These are phyloP conservation scores for Ictidomys tridecemlineatus DNA, from an alignment of 2,113 vertebrate genomes.

Conservation along the genomic window DNA sequence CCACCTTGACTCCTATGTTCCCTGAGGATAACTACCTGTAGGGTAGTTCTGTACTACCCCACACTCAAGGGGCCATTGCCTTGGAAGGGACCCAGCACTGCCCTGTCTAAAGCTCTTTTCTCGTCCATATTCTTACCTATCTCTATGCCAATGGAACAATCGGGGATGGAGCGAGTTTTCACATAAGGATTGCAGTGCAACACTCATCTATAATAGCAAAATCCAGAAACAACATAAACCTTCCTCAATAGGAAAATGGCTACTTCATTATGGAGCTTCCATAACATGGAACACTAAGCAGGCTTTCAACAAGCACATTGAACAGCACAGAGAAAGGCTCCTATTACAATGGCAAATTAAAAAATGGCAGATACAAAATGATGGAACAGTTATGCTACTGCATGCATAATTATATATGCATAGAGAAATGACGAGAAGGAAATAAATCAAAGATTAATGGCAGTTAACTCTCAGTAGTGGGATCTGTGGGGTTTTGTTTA, in stretches of 20 bases:
- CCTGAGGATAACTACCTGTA: neutral
- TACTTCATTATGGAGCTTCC: conserved; percentile 15
- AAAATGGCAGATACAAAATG: neutral
- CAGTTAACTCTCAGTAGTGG: neutral
- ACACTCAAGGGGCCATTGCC: neutral
- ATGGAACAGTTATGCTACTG: neutral
- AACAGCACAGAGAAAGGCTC: conserved; percentile 36
- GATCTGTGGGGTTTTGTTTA: neutral
- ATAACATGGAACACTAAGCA: conserved; percentile 13
- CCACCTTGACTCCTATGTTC: neutral
- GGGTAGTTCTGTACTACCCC: neutral
- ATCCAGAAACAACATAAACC: conserved; percentile 9
- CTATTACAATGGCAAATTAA: neutral
- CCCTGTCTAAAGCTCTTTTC: neutral
- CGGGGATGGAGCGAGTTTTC: neutral
- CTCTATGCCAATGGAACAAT: neutral
- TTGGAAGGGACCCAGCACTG: neutral
- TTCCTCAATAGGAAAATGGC: neutral
- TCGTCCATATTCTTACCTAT: neutral
- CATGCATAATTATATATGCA: neutral
- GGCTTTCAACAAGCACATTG: conserved; percentile 22
- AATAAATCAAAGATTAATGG: neutral
- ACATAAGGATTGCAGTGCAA: neutral
- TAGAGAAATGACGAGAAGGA: neutral
- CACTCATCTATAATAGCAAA: conserved; percentile 1